These are phyloP conservation scores for Ibidorhyncha struthersii DNA, from an alignment of 2,113 vertebrate species.

Conservation along the genomic window DNA sequence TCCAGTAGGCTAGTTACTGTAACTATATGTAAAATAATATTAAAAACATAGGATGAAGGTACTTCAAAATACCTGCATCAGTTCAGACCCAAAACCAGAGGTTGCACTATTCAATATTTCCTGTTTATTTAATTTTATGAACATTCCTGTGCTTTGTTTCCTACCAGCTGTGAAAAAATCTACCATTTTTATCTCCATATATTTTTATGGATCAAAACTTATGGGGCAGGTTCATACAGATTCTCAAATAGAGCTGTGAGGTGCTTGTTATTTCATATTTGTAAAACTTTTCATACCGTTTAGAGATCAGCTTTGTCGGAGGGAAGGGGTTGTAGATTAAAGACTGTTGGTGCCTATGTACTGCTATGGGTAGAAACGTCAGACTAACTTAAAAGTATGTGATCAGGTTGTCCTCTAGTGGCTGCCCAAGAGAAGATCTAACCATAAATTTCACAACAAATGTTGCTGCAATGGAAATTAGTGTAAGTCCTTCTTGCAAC, in stretches of 20 bases:
- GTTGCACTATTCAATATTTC: not conserved
- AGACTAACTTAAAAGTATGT: constrained; percentile 31
- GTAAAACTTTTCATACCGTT: not conserved
- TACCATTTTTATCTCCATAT: not conserved
- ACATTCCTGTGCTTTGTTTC: not conserved
- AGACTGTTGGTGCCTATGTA: not conserved
- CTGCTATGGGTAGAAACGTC: not conserved
- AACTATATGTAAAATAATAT: not conserved
- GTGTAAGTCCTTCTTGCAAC: not conserved
- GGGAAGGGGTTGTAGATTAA: not conserved
- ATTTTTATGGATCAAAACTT: not conserved
- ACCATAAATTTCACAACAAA: constrained; percentile 10
- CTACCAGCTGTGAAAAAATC: not conserved
- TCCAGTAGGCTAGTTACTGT: not conserved
- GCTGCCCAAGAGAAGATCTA: constrained; percentile 56
- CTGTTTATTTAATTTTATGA: not conserved
- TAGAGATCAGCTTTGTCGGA: not conserved
- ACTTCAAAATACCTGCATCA: not conserved
- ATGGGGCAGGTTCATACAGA: not conserved
- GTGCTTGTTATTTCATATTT: not conserved
- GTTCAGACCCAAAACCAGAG: not conserved
- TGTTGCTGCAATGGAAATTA: not conserved
- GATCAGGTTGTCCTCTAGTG: constrained; percentile 70
- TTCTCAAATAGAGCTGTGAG: not conserved
- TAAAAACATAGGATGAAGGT: not conserved